Base-by-base conservation (phyloP, 2,888 invertebrate genomes). In the Neoascia interrupta region DNA sequence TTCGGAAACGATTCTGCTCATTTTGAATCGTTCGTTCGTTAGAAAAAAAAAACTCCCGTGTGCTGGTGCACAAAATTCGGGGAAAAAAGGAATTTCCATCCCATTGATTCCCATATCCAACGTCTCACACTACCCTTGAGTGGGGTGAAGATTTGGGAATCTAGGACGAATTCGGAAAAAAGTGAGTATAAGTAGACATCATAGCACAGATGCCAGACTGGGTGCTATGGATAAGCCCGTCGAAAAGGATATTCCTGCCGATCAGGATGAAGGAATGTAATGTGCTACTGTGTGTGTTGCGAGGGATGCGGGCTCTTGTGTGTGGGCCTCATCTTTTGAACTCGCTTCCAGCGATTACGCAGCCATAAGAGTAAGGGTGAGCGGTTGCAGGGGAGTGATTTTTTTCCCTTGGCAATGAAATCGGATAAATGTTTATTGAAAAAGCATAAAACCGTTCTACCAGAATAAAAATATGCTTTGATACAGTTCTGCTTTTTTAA, bases 371-470 rank as follows among this genome's bases (percentile, higher is more conserved):
- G 18, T 18, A n/a, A 11, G 3, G 18, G 19, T 0, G 11, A 4
- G 23, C 3, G 45, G 31, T 10, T 53, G 26, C 34, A 23, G 10
- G 26, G n/a, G 26, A 23, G 47, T 45, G 15, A 10, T 16, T 13
- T 26, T 39, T 68, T 81, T 76, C 69, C 70, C 61, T 68, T 80
- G 83, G 82, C 82, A 79, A 79, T 79, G 79, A 79, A 88, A 88
- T 88, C 88, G 88, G 87, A 87, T 87, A 82, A 88, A 88, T 88
- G 88, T 88, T 88, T 88, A 88, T 88, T 88, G 88, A 88, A 88
- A 88, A 88, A 86, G 87, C 87, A 88, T 88, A 88, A 88, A 88
- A 88, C 87, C 88, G 87, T 87, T 88, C 88, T 87, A 88, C 87
- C 87, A 88, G 88, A 88, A 88, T 86, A 85, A 87, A 88, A 88